These are phyloP conservation scores for Cheilosia variabilis DNA, from an alignment of 2,888 invertebrate genomes.

Conservation along the genomic window DNA sequence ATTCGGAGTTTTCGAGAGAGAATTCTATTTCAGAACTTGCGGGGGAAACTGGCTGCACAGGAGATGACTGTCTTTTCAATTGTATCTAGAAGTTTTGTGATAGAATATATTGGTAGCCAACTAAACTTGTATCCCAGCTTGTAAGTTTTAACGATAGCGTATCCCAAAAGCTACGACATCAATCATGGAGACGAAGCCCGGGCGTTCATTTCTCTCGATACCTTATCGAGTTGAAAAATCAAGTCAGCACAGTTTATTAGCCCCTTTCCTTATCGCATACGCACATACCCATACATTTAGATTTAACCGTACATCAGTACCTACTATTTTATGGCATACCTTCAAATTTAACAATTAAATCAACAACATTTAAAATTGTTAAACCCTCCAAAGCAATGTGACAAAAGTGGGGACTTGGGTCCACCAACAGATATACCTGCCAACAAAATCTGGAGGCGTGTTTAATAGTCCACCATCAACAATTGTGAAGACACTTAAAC, in stretches of 20 bases:
- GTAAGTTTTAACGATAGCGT: too few relatives aligned
- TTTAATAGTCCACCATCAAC: slow-evolving; percentile 70
- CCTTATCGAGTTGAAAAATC: slow-evolving; percentile 35
- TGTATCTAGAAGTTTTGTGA: too few relatives aligned
- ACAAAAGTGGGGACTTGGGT: slow-evolving; percentile 22
- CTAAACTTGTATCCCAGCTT: too few relatives aligned
- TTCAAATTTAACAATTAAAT: slow-evolving; percentile 32
- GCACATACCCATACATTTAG: slow-evolving; percentile 31
- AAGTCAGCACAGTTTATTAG: slow-evolving; percentile 33
- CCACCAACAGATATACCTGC: not conserved
- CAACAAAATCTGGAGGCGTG: slow-evolving; percentile 61
- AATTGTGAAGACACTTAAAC: slow-evolving; percentile 69
- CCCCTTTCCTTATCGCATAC: slow-evolving; percentile 5
- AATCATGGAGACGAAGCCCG: too few relatives aligned
- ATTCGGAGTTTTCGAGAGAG: too few relatives aligned
- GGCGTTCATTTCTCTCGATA: not conserved
- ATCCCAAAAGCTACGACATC: too few relatives aligned
- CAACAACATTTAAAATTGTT: slow-evolving; percentile 22
- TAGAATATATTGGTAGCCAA: too few relatives aligned
- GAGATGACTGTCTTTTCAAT: too few relatives aligned
- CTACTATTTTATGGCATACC: slow-evolving; percentile 40
- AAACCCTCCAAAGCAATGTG: slow-evolving; percentile 25
- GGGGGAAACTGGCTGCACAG: too few relatives aligned
- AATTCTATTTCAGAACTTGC: too few relatives aligned
- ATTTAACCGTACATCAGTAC: too few relatives aligned